Percentiles rank a stretch among this genome's conserved stretches.
phyloP scores from a whole-genome alignment of 2,797 vertebrate species.

The Sphaeramia orbicularis region DNA sequence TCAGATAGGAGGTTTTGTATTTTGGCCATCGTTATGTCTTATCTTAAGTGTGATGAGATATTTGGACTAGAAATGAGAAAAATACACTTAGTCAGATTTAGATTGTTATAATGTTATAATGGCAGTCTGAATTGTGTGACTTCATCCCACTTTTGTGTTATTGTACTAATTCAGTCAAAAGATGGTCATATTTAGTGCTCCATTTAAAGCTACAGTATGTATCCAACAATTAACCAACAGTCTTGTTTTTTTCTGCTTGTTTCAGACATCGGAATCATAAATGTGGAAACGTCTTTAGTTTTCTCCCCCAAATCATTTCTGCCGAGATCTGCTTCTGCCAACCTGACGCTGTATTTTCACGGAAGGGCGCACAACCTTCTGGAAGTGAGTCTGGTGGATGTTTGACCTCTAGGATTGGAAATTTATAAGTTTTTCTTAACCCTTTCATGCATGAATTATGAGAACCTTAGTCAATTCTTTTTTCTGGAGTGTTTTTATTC shows the following conservation, averaged over 20 bases:
- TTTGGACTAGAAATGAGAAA: no score
- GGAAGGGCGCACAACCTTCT: conserved; percentile 89
- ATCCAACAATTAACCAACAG: neutral
- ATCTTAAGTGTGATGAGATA: no score
- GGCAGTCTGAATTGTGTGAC: no score
- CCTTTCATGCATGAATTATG: no score
- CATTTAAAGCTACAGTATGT: neutral
- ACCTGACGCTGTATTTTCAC: conserved; percentile 86
- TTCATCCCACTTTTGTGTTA: neutral
- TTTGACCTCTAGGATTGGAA: neutral
- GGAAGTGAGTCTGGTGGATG: conserved; percentile 81
- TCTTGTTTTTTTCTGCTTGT: conserved; percentile 34
- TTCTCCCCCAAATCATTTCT: conserved; percentile 91
- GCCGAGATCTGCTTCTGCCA: conserved; percentile 84
- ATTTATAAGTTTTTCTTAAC: no score
- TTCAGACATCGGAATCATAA: conserved; percentile 84
- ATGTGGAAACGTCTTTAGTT: conserved; percentile 87
- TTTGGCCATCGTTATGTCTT: no score
- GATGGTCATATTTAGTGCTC: neutral
- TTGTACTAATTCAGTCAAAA: neutral
- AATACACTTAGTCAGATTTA: no score
- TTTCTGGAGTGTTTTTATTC: no score
- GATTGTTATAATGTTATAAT: no score
- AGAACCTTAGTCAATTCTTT: no score
- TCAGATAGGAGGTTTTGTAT: no score